A percentile compares a stretch with the other conserved stretches of the same genome.
phyloP scores from a whole-genome alignment of 1,140 invertebrate genomes.

The Planococcus citri region DNA sequence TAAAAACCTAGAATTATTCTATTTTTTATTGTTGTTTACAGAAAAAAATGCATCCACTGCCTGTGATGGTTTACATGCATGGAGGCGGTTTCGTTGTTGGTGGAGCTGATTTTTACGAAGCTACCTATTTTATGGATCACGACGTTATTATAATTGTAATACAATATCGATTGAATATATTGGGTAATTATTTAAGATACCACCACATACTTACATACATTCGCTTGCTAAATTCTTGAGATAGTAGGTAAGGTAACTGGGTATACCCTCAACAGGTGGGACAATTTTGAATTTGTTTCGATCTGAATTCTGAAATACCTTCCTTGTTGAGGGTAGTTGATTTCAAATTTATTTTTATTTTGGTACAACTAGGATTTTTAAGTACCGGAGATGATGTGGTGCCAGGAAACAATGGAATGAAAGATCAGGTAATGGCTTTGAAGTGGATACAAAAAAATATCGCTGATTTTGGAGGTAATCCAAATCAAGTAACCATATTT shows the following conservation, averaged over 20 bases:
- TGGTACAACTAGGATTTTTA: slow-evolving; percentile 25
- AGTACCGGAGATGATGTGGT: slow-evolving; percentile 24
- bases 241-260: too few relatives aligned
- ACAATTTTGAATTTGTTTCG: too few relatives aligned
- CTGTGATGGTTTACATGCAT: slow-evolving; percentile 50
- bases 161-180: slow-evolving; percentile 47
- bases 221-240: too few relatives aligned
- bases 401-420: slow-evolving; percentile 27
- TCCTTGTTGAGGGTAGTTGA: too few relatives aligned
- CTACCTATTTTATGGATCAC: slow-evolving; percentile 41
- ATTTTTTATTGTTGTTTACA: too few relatives aligned
- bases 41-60: slow-evolving; percentile 25
- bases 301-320: too few relatives aligned
- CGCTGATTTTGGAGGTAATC: slow-evolving; percentile 26
- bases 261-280: too few relatives aligned
- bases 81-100: slow-evolving; percentile 44
- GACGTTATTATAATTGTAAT: slow-evolving; percentile 47
- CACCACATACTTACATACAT: too few relatives aligned
- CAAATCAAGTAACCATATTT: slow-evolving; percentile 25
- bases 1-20: too few relatives aligned
- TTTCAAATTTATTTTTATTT: neutral
- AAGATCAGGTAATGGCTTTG: slow-evolving; percentile 27
- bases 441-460: slow-evolving; percentile 28
- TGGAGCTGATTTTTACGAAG: slow-evolving; percentile 33
- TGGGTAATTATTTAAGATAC: slow-evolving; percentile 24